Evolutionary conservation across 2,113 vertebrate species (phyloP).

Genomic region (Rhea pennata): DNA sequence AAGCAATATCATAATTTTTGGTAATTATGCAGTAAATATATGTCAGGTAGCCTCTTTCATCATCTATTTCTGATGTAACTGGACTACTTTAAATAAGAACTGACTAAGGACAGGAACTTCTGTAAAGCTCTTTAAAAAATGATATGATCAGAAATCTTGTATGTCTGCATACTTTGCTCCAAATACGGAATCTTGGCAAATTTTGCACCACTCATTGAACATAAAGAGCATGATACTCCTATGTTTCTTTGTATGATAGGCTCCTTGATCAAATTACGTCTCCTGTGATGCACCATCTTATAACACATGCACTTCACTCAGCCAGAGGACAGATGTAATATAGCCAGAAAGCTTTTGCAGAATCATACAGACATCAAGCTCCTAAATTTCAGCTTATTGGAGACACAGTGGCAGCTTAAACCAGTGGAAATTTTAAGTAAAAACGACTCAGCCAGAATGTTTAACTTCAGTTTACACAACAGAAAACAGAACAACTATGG

Average conservation of each 20-base stretch:
- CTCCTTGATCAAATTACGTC: background rate
- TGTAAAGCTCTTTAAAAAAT: background rate
- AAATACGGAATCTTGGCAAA: no score
- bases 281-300: background rate
- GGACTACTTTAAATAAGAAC: background rate
- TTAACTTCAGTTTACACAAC: background rate
- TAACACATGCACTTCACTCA: background rate
- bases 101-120: background rate
- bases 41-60: background rate
- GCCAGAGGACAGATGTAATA: constrained; percentile 1
- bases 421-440: background rate
- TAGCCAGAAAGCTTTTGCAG: background rate
- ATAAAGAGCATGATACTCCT: background rate
- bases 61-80: background rate
- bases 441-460: background rate
- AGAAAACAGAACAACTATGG: background rate
- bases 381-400: background rate
- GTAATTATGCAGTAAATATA: background rate
- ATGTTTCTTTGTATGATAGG: background rate
- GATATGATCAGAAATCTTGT: background rate
- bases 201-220: background rate
- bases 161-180: background rate
- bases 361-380: background rate
- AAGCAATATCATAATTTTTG: background rate
- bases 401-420: background rate